Conservation (phyloP, 1,140 invertebrate species). For the Trichonephila clavata region DNA sequence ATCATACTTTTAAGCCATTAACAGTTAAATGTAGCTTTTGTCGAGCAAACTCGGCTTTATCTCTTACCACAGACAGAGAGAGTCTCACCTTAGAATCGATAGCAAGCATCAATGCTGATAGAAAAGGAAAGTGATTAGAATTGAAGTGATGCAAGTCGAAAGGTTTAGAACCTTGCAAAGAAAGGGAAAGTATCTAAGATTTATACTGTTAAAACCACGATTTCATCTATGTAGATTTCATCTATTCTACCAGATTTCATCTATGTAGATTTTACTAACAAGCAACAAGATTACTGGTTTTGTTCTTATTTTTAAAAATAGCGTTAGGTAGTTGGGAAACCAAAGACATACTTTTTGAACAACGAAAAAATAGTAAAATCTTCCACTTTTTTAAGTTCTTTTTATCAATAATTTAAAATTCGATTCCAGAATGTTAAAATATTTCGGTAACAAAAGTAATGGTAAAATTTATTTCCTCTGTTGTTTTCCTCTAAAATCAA, state of each 20-base stretch:
- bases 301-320: background rate
- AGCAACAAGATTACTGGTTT: background rate
- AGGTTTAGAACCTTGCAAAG: background rate
- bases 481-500: no score
- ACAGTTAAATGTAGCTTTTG: slow-evolving; percentile 30
- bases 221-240: no score
- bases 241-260: no score
- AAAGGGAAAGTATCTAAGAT: background rate
- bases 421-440: no score
- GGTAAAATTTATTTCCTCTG: no score
- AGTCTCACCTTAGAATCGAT: background rate
- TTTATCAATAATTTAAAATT: no score
- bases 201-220: background rate
- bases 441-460: no score
- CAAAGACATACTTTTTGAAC: background rate
- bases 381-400: no score
- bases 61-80: background rate
- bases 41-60: background rate
- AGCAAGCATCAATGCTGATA: slow-evolving; percentile 2
- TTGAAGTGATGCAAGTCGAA: slow-evolving; percentile 30
- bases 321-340: background rate
- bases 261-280: background rate
- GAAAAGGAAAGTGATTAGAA: background rate
- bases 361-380: no score
- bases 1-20: slow-evolving; percentile 40